Evolutionary conservation across 1,140 invertebrate species (phyloP).

Genomic region (Trichonephila clavata): DNA sequence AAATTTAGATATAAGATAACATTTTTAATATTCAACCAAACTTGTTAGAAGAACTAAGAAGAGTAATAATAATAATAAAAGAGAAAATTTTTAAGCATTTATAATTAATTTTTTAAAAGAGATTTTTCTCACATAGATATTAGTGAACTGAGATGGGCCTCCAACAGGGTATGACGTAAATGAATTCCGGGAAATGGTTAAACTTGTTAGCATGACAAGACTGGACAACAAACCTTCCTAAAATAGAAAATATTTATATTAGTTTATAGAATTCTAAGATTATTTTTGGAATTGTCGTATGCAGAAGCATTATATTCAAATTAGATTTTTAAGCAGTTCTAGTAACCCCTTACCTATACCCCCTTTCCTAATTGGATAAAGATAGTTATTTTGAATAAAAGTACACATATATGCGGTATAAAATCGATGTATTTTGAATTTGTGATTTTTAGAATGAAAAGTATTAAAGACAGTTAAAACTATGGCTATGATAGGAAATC

Average conservation of each 20-base stretch:
- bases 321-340: too few species aligned
- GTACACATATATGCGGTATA: too few species aligned
- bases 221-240: conserved; percentile 95
- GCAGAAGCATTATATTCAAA: too few species aligned
- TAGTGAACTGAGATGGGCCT: conserved; percentile 98
- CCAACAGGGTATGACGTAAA: conserved; percentile 97
- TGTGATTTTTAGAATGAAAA: too few species aligned
- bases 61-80: not conserved
- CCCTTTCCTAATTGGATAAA: not conserved
- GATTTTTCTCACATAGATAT: conserved; percentile 86
- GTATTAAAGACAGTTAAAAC: too few species aligned
- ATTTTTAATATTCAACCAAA: too few species aligned
- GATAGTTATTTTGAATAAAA: not conserved
- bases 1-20: not conserved
- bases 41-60: not conserved
- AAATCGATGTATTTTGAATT: too few species aligned
- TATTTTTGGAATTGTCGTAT: too few species aligned
- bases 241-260: not conserved
- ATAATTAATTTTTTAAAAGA: not conserved
- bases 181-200: conserved; percentile 97
- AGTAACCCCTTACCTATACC: too few species aligned
- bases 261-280: not conserved
- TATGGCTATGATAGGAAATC: too few species aligned
- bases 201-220: conserved; percentile 93
- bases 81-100: not conserved